These are phyloP conservation scores for Agriopis marginaria DNA, from an alignment of 2,888 invertebrate species.

Conservation along the genomic window DNA sequence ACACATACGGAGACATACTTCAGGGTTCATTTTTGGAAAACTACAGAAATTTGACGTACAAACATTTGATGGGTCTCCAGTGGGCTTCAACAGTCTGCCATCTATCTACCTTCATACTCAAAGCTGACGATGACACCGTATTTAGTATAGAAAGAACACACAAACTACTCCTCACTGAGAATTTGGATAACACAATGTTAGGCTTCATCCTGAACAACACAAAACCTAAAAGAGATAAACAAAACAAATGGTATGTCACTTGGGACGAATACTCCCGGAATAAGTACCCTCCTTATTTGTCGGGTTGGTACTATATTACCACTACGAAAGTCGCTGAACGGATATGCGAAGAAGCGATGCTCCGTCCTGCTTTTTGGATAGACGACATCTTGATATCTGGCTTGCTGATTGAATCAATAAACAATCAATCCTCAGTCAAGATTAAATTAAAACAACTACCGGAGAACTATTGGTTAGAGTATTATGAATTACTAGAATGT, in stretches of 20 bases:
- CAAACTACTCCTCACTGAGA: constrained; percentile 52
- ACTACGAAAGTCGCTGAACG: constrained; percentile 87
- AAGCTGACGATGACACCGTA: constrained; percentile 94
- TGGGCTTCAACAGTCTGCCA: constrained; percentile 90
- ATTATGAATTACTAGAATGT: constrained; percentile 91
- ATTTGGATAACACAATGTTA: constrained; percentile 72
- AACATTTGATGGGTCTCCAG: constrained; percentile 92
- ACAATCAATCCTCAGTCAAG: constrained; percentile 37
- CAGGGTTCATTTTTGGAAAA: constrained; percentile 92
- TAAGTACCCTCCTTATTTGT: constrained; percentile 91
- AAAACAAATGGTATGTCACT: constrained; percentile 94
- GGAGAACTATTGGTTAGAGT: constrained; percentile 88
- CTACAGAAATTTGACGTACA: constrained; percentile 93
- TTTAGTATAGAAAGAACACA: constrained; percentile 87
- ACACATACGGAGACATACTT: constrained; percentile 89
- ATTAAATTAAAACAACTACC: constrained; percentile 86
- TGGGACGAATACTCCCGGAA: constrained; percentile 87
- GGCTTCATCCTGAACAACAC: constrained; percentile 90
- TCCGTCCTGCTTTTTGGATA: constrained; percentile 94
- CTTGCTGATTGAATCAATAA: constrained; percentile 87
- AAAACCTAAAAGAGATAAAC: constrained; percentile 87
- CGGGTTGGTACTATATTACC: constrained; percentile 94
- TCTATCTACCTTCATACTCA: constrained; percentile 88
- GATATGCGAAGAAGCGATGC: constrained; percentile 84
- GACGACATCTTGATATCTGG: constrained; percentile 96